phyloP scores from a whole-genome alignment of 2,888 invertebrate genomes.

The Orthonychiurus folsomi region DNA sequence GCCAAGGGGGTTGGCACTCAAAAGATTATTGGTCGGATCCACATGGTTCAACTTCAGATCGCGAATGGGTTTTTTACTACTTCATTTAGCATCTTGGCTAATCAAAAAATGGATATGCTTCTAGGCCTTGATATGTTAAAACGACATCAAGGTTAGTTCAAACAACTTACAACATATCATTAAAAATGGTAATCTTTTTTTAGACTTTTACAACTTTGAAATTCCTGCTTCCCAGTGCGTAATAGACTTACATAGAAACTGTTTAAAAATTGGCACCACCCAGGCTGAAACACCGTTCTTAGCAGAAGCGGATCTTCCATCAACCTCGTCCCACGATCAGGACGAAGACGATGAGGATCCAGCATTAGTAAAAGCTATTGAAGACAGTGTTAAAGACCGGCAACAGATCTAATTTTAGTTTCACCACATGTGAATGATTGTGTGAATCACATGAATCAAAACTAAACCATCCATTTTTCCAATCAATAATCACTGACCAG shows the following conservation, averaged over 20 bases:
- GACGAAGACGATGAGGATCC: slow-evolving; percentile 61
- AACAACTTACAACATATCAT: neutral
- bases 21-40: slow-evolving; percentile 89
- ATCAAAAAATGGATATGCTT: slow-evolving; percentile 97
- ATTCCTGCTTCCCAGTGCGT: slow-evolving; percentile 75
- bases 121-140: slow-evolving; percentile 95
- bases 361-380: slow-evolving; percentile 61
- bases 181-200: neutral
- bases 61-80: slow-evolving; percentile 87
- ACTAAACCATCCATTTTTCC: too few species aligned
- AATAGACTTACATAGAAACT: slow-evolving; percentile 80
- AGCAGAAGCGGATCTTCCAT: slow-evolving; percentile 64
- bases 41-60: slow-evolving; percentile 94
- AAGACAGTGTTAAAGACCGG: slow-evolving; percentile 53
- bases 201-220: neutral
- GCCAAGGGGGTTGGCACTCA: slow-evolving; percentile 97
- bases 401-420: too few species aligned
- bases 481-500: too few species aligned
- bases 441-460: too few species aligned
- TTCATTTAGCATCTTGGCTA: slow-evolving; percentile 90
- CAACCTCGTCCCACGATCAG: slow-evolving; percentile 49
- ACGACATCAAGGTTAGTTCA: slow-evolving; percentile 75
- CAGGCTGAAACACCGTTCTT: slow-evolving; percentile 84
- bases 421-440: too few species aligned
- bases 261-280: slow-evolving; percentile 85